Base-by-base conservation (phyloP, 2,797 vertebrate species). In the Orestias chungarensis region DNA sequence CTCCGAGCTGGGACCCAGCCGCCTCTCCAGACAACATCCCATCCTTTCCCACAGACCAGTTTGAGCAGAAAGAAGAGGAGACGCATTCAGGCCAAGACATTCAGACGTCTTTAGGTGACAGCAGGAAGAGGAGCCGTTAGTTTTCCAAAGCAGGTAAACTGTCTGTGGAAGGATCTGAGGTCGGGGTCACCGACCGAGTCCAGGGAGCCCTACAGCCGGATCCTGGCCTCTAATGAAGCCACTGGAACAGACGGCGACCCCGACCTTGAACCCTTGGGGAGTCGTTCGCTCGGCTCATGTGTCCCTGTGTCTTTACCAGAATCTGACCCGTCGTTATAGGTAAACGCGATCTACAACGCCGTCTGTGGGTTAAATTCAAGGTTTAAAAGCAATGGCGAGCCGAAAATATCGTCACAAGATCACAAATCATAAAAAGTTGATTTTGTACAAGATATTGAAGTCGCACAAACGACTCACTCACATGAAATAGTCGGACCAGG, bases 141-240 rank as follows among this genome's bases (percentile, higher is more conserved):
- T 81, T 78, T 87, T 91, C 82, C 70, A 70, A 88, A 91, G 88
- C 88, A 81, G 79, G 73, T 18, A 25, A 25, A 66, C 17, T 82
- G 88, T 92, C 91, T 92, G 90, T 90, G 89, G 86, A 89, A 47
- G 66, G 79, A 52, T 81, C 84, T 3, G 64, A 85, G 91, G 90
- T 64, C 81, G 76, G 82, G 84, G 88, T 89, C 89, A 82, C 73
- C 59, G n/a, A n/a, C n/a, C n/a, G n/a, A n/a, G n/a, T n/a, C n/a
- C n/a, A n/a, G n/a, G n/a, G n/a, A n/a, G n/a, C n/a, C n/a, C n/a
- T n/a, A n/a, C n/a, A n/a, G n/a, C n/a, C n/a, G 1, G 14, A 33
- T 18, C 44, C 57, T 35, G 38, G 47, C 47, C n/a, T 49, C 25
- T 50, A 50, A 50, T 50, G 2, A 50, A 50, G 47, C 47, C 47